A percentile compares a stretch with the other conserved stretches of the same genome.
phyloP scores from a whole-genome alignment of 1,140 invertebrate genomes.

The Drosophila simulans region DNA sequence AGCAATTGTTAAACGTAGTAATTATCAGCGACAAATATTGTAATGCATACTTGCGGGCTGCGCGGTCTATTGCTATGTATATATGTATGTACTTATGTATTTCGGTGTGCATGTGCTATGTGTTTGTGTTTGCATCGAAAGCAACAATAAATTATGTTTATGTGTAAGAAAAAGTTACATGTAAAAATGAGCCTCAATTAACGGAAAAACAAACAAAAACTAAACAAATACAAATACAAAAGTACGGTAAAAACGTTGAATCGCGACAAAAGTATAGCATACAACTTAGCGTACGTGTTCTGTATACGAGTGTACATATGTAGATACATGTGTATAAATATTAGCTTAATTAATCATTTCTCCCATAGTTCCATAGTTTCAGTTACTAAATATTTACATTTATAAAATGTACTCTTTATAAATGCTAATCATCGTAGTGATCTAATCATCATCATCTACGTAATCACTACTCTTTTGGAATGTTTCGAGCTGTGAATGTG shows the following conservation, averaged over 20 bases:
- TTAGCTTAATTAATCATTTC: conserved; percentile 58
- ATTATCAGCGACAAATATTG: conserved; percentile 48
- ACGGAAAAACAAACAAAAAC: conserved; percentile 66
- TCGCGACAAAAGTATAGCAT: conserved; percentile 53
- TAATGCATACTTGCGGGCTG: conserved; percentile 40
- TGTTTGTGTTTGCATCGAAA: conserved; percentile 21
- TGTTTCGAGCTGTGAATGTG: conserved; percentile 78
- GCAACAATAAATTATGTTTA: conserved; percentile 46
- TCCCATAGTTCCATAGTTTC: conserved; percentile 64
- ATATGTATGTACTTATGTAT: conserved; percentile 13
- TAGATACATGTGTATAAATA: conserved; percentile 57
- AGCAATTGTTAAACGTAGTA: conserved; percentile 46
- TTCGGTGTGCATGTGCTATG: conserved; percentile 6
- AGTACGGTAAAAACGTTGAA: conserved; percentile 32
- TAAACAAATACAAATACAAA: conserved; percentile 64
- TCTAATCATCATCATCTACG: conserved; percentile 7
- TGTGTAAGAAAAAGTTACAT: conserved; percentile 32
- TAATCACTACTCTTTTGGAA: conserved; percentile 65
- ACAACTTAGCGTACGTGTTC: conserved; percentile 47
- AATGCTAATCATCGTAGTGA: conserved; percentile 44
- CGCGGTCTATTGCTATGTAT: conserved; percentile 29
- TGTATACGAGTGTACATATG: conserved; percentile 15
- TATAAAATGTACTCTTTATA: conserved; percentile 75
- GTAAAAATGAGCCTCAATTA: conserved; percentile 78
- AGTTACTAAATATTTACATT: conserved; percentile 65